A percentile compares a stretch with the other conserved stretches of the same genome.
These are phyloP conservation scores for Pterostichus madidus DNA, from an alignment of 2,888 invertebrate genomes.

Conservation along the genomic window DNA sequence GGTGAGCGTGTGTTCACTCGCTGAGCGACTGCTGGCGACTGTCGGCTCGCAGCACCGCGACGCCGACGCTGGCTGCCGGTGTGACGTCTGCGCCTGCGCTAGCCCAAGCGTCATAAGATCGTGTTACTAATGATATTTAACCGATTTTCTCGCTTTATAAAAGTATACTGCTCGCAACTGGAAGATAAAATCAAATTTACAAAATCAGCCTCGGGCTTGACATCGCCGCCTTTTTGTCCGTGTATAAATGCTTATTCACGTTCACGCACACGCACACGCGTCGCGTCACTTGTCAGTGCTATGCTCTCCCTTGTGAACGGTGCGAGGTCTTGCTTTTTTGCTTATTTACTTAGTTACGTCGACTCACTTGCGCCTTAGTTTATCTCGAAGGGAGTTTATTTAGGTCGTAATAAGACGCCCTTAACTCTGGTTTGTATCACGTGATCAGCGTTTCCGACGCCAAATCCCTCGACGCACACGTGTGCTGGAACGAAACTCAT, in stretches of 20 bases:
- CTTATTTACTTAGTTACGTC: slow-evolving; percentile 61
- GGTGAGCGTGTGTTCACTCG: neutral
- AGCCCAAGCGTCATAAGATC: slow-evolving; percentile 57
- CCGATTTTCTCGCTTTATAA: slow-evolving; percentile 67
- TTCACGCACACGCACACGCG: neutral
- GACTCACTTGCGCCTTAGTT: slow-evolving; percentile 45
- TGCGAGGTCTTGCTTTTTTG: slow-evolving; percentile 52
- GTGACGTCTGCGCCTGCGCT: slow-evolving; percentile 49
- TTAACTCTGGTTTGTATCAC: slow-evolving; percentile 64
- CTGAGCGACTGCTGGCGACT: slow-evolving; percentile 42
- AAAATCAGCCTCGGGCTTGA: slow-evolving; percentile 40
- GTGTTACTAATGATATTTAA: slow-evolving; percentile 67
- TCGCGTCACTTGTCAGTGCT: slow-evolving; percentile 37
- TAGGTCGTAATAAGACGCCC: slow-evolving; percentile 63
- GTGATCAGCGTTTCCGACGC: slow-evolving; percentile 52
- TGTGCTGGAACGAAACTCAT: slow-evolving; percentile 37
- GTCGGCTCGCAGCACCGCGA: neutral
- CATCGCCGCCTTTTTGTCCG: slow-evolving; percentile 12
- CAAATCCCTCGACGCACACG: slow-evolving; percentile 53
- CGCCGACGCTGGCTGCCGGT: slow-evolving; percentile 45
- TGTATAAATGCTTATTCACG: slow-evolving; percentile 21
- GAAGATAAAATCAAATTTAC: slow-evolving; percentile 60
- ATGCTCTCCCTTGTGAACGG: neutral
- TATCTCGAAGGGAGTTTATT: slow-evolving; percentile 58
- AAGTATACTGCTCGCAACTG: slow-evolving; percentile 58